phyloP scores from a whole-genome alignment of 2,888 invertebrate species.

The Andrena bucephala region DNA sequence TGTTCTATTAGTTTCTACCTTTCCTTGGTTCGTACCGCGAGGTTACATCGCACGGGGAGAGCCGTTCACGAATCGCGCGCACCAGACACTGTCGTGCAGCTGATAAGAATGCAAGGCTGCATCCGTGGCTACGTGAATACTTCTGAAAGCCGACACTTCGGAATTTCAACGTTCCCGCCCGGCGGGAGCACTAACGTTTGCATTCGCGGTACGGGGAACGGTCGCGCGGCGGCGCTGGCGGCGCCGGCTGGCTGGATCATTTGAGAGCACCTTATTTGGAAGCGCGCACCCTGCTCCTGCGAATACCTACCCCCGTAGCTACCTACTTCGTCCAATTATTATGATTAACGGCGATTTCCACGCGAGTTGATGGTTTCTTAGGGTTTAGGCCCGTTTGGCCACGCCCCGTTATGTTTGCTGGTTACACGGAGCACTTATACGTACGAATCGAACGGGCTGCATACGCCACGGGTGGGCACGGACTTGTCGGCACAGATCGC shows the following conservation, averaged over 20 bases:
- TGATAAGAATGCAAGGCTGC: constrained; percentile 40
- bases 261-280: constrained; percentile 89
- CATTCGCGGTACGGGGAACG: constrained; percentile 41
- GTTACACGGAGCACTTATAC: constrained; percentile 23
- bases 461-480: constrained; percentile 3
- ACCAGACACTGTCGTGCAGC: constrained; percentile 7
- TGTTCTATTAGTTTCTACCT: not conserved
- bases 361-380: not conserved
- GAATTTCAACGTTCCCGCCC: constrained; percentile 66
- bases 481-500: not conserved
- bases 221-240: constrained; percentile 62
- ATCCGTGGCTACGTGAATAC: constrained; percentile 13
- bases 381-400: constrained; percentile 9
- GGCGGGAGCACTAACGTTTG: constrained; percentile 25
- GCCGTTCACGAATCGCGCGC: constrained; percentile 5
- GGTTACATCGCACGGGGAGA: too few relatives aligned
- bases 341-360: constrained; percentile 2
- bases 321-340: constrained; percentile 15
- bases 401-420: not conserved
- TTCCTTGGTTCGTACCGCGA: too few relatives aligned
- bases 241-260: constrained; percentile 77
- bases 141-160: constrained; percentile 6
- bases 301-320: constrained; percentile 59
- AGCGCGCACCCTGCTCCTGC: constrained; percentile 85
- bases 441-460: constrained; percentile 12